A percentile compares a stretch with the other conserved stretches of the same genome.
Evolutionary conservation across 1,140 invertebrate genomes (phyloP).

Genomic region (Nephotettix cincticeps): DNA sequence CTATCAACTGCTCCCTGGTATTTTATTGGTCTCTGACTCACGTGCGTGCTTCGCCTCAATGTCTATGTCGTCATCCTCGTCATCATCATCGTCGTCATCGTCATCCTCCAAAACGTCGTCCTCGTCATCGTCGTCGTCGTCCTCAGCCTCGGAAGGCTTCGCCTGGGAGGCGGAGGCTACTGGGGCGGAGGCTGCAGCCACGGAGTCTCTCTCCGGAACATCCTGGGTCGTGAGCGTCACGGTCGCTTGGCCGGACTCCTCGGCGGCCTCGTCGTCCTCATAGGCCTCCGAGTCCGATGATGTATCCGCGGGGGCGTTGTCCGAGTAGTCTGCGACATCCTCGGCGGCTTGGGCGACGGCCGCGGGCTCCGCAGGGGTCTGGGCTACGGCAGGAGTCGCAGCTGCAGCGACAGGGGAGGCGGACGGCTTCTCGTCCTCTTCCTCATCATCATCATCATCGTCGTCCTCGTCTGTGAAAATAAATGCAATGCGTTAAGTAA

Average conservation of each 20-base stretch:
- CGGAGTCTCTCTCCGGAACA: constrained; percentile 44
- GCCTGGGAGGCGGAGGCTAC: constrained; percentile 42
- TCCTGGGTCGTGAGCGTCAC: constrained; percentile 46
- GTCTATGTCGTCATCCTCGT: constrained; percentile 61
- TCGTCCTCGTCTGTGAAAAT: constrained; percentile 50
- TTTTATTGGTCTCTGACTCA: constrained; percentile 59
- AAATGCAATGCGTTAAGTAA: no score
- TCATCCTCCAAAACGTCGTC: constrained; percentile 75
- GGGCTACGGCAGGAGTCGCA: constrained; percentile 21
- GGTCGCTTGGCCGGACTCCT: constrained; percentile 44
- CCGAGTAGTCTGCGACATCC: constrained; percentile 49
- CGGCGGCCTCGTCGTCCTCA: constrained; percentile 41
- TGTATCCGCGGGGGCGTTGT: constrained; percentile 45
- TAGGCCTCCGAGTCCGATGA: constrained; percentile 45
- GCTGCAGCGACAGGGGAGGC: constrained; percentile 38
- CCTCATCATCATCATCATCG: constrained; percentile 72
- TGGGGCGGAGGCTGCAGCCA: constrained; percentile 31
- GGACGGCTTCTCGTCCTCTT: constrained; percentile 39
- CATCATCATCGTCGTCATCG: constrained; percentile 65
- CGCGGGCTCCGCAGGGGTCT: constrained; percentile 29
- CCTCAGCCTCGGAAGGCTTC: constrained; percentile 58
- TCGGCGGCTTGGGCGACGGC: constrained; percentile 33
- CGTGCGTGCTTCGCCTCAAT: constrained; percentile 67
- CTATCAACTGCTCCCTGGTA: not conserved
- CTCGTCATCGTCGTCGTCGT: constrained; percentile 63